Conservation (phyloP, 2,113 vertebrate genomes). For the Cyprinodon tularosa region DNA sequence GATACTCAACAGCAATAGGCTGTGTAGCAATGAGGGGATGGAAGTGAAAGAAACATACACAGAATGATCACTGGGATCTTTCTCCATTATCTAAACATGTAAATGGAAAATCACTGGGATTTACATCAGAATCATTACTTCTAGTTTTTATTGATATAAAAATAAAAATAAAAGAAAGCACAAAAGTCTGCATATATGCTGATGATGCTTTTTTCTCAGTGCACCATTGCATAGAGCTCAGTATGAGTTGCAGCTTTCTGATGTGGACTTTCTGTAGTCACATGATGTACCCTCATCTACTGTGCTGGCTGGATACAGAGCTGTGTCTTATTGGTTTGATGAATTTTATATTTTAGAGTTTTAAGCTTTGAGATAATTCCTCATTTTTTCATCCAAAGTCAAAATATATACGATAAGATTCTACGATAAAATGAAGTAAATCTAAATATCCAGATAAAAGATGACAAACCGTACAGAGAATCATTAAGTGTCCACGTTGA, state of each 20-base stretch:
- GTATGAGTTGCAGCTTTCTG: not conserved
- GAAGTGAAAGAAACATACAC: too few relatives aligned
- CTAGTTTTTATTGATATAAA: not conserved
- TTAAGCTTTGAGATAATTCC: too few relatives aligned
- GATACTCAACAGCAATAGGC: too few relatives aligned
- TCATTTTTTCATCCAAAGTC: not conserved
- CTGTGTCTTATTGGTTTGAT: not conserved
- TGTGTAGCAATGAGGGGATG: too few relatives aligned
- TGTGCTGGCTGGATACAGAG: not conserved
- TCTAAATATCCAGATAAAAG: not conserved
- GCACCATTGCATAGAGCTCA: not conserved
- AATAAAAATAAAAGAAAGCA: too few relatives aligned
- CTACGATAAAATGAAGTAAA: too few relatives aligned
- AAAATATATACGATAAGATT: not conserved
- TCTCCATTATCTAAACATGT: too few relatives aligned
- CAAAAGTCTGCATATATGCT: constrained; percentile 22
- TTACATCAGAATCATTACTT: not conserved
- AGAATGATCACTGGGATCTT: too few relatives aligned
- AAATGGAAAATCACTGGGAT: too few relatives aligned
- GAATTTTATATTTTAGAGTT: too few relatives aligned
- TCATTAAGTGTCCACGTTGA: not conserved
- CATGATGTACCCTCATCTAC: not conserved
- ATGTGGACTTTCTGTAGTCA: not conserved
- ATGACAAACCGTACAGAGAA: not conserved
- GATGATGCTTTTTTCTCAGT: constrained; percentile 39